Percentiles rank a stretch among this genome's conserved stretches.
phyloP scores from a whole-genome alignment of 2,888 invertebrate genomes.

The Stratiomys singularior region DNA sequence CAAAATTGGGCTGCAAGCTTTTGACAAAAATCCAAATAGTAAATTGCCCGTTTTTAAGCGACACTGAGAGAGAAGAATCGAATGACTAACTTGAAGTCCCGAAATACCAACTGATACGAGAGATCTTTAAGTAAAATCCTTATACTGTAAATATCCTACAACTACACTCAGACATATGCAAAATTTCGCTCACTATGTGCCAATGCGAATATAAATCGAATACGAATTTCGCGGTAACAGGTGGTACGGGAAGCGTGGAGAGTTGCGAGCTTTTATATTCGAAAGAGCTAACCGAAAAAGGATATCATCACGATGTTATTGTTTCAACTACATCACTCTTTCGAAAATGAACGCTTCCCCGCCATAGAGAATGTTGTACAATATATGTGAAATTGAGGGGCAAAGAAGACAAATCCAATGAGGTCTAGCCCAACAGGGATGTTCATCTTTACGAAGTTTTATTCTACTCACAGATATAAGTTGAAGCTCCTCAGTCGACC shows the following conservation, averaged over 20 bases:
- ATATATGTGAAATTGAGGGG: too few species aligned
- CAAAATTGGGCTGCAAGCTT: too few species aligned
- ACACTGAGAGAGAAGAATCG: neutral
- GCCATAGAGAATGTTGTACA: too few species aligned
- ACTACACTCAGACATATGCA: constrained; percentile 5
- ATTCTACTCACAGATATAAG: too few species aligned
- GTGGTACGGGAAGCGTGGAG: neutral
- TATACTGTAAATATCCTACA: constrained; percentile 30
- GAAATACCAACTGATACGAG: constrained; percentile 36
- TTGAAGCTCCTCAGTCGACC: too few species aligned
- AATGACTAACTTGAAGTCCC: constrained; percentile 2
- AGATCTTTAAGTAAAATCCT: constrained; percentile 24
- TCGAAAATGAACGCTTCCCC: neutral
- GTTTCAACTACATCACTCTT: neutral
- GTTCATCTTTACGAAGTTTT: too few species aligned
- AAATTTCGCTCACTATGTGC: constrained; percentile 29
- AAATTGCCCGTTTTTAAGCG: too few species aligned
- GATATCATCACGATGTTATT: too few species aligned
- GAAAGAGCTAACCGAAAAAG: too few species aligned
- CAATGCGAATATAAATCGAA: constrained; percentile 29
- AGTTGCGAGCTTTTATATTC: neutral
- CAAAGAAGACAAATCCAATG: too few species aligned
- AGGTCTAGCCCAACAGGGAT: too few species aligned
- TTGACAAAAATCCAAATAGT: too few species aligned
- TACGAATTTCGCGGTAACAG: neutral